Base-by-base conservation (phyloP, 2,797 vertebrate genomes). In the Eidolon dupreanum region DNA sequence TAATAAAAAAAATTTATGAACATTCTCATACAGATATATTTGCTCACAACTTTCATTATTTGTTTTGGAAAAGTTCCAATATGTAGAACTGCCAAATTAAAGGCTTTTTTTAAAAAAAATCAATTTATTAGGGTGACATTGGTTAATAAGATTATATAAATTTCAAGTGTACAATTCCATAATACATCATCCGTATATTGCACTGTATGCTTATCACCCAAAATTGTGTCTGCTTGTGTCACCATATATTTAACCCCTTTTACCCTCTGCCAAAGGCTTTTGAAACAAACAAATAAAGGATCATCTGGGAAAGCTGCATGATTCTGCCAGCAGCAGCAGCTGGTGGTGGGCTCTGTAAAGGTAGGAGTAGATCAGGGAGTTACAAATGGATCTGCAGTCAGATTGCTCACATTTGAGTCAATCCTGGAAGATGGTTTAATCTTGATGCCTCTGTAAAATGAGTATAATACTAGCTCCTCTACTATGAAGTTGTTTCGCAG, bases 1-100 rank as follows among this genome's bases (percentile, higher is more conserved):
- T 19, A 55, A 73, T 88, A 51, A 75, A 82, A 43, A 77, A 41
- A 55, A 33, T 38, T 26, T 78, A 19, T 41, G 31, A 93, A 36
- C 36, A 38, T 65, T 70, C 17, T 93, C 26, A 51, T 28, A 28
- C 3, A 41, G 53, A 33, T 13, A 36, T 66, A 57, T 85, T 53
- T 91, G 83, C 63, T 8, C 22, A 74, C 28, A 59, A 8, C 49
- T 93, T 86, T 78, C n/a, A 46, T 63, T 86, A 65, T 86, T 96
- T 89, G 33, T 16, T 31, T 94, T 97, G 89, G 87, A 53, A 94
- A 89, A 83, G 3, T 61, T 94, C 66, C 78, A 89, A 41, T 41
- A 38, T 6, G 19, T 59, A 66, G 33, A 93, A 79, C 19, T 43
- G 28, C 70, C 74, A 68, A 31, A 41, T 57, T 22, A 63, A 46